phyloP scores from a whole-genome alignment of 1,140 invertebrate species.

The Antheraea pernyi region DNA sequence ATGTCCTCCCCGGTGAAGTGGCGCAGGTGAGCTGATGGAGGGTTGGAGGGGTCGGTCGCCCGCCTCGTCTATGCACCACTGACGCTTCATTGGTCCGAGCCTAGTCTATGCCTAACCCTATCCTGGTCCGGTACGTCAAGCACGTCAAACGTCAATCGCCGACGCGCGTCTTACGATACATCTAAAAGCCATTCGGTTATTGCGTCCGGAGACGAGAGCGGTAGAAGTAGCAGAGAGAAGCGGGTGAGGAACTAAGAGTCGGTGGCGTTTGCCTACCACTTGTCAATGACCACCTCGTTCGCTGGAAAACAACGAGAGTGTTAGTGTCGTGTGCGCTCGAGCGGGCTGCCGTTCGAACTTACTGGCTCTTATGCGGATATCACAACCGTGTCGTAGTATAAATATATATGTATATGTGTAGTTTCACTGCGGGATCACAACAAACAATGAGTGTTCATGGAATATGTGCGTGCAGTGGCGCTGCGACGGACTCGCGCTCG shows the following conservation, averaged over 20 bases:
- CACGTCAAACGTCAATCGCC: slow-evolving; percentile 9
- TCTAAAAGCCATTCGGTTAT: slow-evolving; percentile 57
- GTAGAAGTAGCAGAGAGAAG: slow-evolving; percentile 71
- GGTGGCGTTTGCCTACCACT: slow-evolving; percentile 76
- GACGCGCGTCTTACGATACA: slow-evolving; percentile 33
- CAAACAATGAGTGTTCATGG: slow-evolving; percentile 78
- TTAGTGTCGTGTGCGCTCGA: slow-evolving; percentile 62
- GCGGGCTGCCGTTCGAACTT: slow-evolving; percentile 63
- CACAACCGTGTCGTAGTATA: slow-evolving; percentile 64
- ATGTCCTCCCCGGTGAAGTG: slow-evolving; percentile 64
- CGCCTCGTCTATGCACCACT: slow-evolving; percentile 10
- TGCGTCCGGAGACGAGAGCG: slow-evolving; percentile 64
- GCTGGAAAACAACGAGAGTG: slow-evolving; percentile 81
- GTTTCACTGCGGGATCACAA: slow-evolving; percentile 77
- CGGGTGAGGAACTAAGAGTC: slow-evolving; percentile 71
- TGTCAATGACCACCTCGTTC: slow-evolving; percentile 80
- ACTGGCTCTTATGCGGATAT: slow-evolving; percentile 67
- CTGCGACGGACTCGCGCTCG: slow-evolving; percentile 54
- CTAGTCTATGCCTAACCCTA: slow-evolving; percentile 20
- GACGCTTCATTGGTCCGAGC: slow-evolving; percentile 13
- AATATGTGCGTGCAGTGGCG: slow-evolving; percentile 74
- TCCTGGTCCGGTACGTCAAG: not conserved
- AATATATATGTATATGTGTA: slow-evolving; percentile 61
- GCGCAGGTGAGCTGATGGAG: slow-evolving; percentile 47
- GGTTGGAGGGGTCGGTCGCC: slow-evolving; percentile 35